Conservation (phyloP, 30 jellyfish, hydroid and myxozoan species). For the Rhopilema esculentum region DNA sequence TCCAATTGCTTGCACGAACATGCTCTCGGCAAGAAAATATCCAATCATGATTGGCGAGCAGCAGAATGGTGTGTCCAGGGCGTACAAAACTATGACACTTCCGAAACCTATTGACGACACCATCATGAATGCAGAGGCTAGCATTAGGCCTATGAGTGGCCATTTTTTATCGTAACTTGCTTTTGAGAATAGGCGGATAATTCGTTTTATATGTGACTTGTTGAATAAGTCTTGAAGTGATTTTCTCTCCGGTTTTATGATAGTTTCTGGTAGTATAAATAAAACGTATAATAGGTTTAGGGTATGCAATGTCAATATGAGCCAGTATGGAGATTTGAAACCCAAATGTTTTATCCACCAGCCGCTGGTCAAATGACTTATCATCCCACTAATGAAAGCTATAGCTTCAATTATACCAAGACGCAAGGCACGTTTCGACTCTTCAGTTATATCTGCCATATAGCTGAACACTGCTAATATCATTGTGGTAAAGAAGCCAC, state of each 20-base stretch:
- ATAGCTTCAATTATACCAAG: constrained; percentile 94
- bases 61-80: constrained; percentile 94
- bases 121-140: constrained; percentile 97
- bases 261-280: constrained; percentile 74
- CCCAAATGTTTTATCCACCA: constrained; percentile 99
- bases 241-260: constrained; percentile 52
- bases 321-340: constrained; percentile 95
- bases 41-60: constrained; percentile 98
- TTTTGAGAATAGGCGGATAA: constrained; percentile 57
- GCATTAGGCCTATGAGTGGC: constrained; percentile 83
- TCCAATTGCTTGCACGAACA: constrained; percentile 96
- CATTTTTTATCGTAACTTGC: constrained; percentile 48
- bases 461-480: constrained; percentile 93
- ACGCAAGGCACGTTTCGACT: constrained; percentile 87
- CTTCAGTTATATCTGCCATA: constrained; percentile 92
- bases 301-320: constrained; percentile 74
- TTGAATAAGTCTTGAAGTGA: constrained; percentile 68
- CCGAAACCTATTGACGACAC: constrained; percentile 94
- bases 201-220: constrained; percentile 67
- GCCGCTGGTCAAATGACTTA: constrained; percentile 94
- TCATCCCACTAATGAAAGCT: constrained; percentile 97
- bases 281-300: constrained; percentile 65
- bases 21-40: constrained; percentile 94
- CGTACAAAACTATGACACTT: constrained; percentile 90
- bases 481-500: constrained; percentile 98